Percentiles rank a stretch among this genome's conserved stretches.
phyloP scores from a whole-genome alignment of 1,140 invertebrate genomes.

The Papilio glaucus region DNA sequence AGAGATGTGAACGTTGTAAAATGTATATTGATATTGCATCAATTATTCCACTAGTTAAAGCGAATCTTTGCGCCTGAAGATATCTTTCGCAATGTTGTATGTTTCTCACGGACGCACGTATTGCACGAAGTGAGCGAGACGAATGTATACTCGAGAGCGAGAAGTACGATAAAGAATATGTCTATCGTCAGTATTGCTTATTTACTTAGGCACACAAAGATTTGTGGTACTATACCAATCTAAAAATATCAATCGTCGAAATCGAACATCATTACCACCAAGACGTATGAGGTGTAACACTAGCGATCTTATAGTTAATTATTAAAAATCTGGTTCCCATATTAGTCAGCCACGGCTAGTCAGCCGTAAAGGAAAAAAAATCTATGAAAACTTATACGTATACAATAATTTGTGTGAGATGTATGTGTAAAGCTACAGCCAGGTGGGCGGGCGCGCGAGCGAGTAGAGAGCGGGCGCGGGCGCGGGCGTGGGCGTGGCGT shows the following conservation, averaged over 20 bases:
- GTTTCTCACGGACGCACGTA: no score
- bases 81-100: not conserved
- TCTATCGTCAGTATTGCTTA: conserved; percentile 9
- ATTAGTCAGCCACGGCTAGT: conserved; percentile 21
- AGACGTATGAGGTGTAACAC: conserved; percentile 2
- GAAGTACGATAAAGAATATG: not conserved
- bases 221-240: conserved; percentile 6
- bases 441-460: conserved; percentile 60
- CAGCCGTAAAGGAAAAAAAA: conserved; percentile 12
- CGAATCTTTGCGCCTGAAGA: no score
- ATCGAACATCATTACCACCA: not conserved
- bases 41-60: no score
- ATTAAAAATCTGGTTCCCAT: conserved; percentile 10
- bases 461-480: conserved; percentile 57
- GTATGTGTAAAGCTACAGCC: conserved; percentile 48
- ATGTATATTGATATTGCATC: no score
- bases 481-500: conserved; percentile 44
- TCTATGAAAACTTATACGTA: conserved; percentile 13
- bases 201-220: not conserved
- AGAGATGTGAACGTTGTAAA: no score
- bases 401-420: not conserved
- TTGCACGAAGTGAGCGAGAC: no score
- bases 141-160: no score
- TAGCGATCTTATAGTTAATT: conserved; percentile 26
- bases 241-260: conserved; percentile 1